These are phyloP conservation scores for Tiliacea aurago DNA, from an alignment of 2,888 invertebrate genomes.

Conservation along the genomic window DNA sequence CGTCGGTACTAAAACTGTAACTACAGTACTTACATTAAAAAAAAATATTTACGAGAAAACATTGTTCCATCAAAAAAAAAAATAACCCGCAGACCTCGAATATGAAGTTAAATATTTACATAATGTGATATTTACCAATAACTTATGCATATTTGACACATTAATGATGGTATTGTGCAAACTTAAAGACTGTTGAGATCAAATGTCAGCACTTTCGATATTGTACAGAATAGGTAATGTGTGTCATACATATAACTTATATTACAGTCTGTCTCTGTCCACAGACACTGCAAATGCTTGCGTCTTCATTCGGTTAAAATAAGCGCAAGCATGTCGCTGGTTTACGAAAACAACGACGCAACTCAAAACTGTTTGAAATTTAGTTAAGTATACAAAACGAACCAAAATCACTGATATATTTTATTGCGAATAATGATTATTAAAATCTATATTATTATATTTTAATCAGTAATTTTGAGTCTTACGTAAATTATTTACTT, in stretches of 20 bases:
- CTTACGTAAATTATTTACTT: too few relatives aligned
- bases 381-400: too few relatives aligned
- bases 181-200: slow-evolving; percentile 48
- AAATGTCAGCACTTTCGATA: slow-evolving; percentile 57
- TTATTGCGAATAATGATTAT: too few relatives aligned
- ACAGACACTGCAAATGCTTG: neutral
- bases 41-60: neutral
- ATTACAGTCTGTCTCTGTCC: neutral
- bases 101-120: slow-evolving; percentile 31
- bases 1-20: slow-evolving; percentile 11
- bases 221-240: slow-evolving; percentile 35
- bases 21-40: too few relatives aligned
- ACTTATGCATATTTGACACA: slow-evolving; percentile 45
- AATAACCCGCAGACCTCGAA: slow-evolving; percentile 26
- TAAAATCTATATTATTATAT: too few relatives aligned
- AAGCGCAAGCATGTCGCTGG: neutral
- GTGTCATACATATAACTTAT: slow-evolving; percentile 16
- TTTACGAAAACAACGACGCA: too few relatives aligned
- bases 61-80: slow-evolving; percentile 13
- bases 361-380: too few relatives aligned
- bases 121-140: slow-evolving; percentile 53
- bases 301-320: neutral
- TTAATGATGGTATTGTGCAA: slow-evolving; percentile 54
- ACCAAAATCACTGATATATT: too few relatives aligned
- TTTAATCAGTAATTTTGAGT: too few relatives aligned